Evolutionary conservation across 2,888 invertebrate genomes (phyloP).

Genomic region (Chalcis sispes): DNA sequence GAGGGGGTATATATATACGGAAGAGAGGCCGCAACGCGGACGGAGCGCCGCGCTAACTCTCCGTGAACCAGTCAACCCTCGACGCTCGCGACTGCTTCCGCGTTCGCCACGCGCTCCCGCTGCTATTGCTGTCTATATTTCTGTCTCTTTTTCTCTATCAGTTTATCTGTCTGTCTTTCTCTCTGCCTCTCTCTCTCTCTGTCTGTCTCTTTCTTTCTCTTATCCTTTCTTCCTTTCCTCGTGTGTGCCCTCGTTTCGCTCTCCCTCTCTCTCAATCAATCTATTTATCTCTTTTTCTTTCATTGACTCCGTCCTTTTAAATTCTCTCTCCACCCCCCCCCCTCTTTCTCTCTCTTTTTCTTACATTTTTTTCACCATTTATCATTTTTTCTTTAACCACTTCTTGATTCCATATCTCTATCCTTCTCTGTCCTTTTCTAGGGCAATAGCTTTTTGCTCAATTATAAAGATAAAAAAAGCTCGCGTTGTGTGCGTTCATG

Average conservation of each 20-base stretch:
- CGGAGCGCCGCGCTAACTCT: constrained; percentile 22
- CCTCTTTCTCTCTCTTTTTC: not conserved
- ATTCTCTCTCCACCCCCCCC: not conserved
- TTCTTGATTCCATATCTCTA: too few relatives aligned
- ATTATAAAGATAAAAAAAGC: too few relatives aligned
- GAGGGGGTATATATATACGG: too few relatives aligned
- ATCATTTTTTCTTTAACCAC: not conserved
- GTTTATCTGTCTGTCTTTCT: not conserved
- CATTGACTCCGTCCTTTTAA: not conserved
- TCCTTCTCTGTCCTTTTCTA: not conserved
- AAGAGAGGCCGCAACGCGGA: constrained; percentile 48
- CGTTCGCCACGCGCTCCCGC: not conserved
- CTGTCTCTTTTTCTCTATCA: not conserved
- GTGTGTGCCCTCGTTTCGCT: not conserved
- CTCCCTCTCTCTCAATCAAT: constrained; percentile 8
- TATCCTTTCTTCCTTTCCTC: not conserved
- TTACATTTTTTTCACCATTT: not conserved
- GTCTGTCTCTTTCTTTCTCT: not conserved
- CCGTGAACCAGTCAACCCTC: constrained; percentile 50
- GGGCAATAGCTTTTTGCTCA: not conserved
- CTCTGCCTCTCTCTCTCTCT: constrained; percentile 13
- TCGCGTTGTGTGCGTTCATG: too few relatives aligned
- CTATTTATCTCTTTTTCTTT: not conserved
- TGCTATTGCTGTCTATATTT: constrained; percentile 25
- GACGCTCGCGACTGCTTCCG: constrained; percentile 34